Evolutionary conservation across 2,888 invertebrate species (phyloP).

Genomic region (Drosophila kokeensis): DNA sequence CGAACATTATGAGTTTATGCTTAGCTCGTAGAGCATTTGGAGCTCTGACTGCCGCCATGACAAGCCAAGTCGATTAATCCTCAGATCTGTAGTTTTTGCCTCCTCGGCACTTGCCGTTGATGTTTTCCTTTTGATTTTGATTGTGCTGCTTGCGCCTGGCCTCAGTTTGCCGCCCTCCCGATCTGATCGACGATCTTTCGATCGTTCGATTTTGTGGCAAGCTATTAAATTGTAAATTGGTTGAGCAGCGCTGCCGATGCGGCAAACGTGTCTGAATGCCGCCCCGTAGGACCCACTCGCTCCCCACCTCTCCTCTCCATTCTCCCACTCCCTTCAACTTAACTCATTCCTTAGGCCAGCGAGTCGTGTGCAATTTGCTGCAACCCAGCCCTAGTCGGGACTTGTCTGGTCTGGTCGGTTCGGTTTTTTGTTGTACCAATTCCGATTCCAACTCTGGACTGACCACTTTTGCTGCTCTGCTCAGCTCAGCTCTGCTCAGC

Average conservation of each 20-base stretch:
- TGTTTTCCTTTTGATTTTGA: slow-evolving; percentile 4
- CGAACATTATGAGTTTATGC: not conserved
- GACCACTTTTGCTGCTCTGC: slow-evolving; percentile 71
- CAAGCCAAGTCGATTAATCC: not conserved
- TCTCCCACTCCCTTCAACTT: not conserved
- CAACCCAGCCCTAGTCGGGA: slow-evolving; percentile 40
- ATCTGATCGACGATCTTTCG: slow-evolving; percentile 29
- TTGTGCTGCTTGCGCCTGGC: slow-evolving; percentile 3
- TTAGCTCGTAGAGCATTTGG: not conserved
- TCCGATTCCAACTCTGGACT: slow-evolving; percentile 27
- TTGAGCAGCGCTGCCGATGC: slow-evolving; percentile 70
- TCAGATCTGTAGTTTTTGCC: not conserved
- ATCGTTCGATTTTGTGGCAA: slow-evolving; percentile 78
- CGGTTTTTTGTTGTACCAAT: slow-evolving; percentile 8
- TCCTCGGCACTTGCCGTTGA: slow-evolving; percentile 1
- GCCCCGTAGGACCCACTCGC: slow-evolving; percentile 30
- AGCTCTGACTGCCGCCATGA: not conserved
- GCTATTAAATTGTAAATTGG: slow-evolving; percentile 81
- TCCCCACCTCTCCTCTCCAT: not conserved
- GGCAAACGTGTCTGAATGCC: slow-evolving; percentile 77
- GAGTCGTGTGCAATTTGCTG: slow-evolving; percentile 76
- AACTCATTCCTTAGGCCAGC: slow-evolving; percentile 46
- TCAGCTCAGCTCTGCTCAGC: slow-evolving; percentile 17
- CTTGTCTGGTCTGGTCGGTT: slow-evolving; percentile 7
- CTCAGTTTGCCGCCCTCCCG: not conserved